A percentile compares a stretch with the other conserved stretches of the same genome.
Conservation (phyloP, 2,888 invertebrate species). For the Synanthedon vespiformis region DNA sequence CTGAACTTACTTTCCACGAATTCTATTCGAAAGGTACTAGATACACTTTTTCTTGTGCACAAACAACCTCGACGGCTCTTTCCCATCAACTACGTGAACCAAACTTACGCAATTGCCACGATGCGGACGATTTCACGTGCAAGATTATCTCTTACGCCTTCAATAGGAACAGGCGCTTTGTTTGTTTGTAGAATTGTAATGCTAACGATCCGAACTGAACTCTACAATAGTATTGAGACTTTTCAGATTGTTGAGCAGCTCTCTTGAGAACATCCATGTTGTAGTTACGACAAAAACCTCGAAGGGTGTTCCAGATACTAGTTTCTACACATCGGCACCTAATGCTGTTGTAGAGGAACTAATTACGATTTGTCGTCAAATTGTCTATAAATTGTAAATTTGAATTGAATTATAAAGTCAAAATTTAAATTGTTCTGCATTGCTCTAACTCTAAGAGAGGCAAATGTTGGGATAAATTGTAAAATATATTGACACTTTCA, state of each 20-base stretch:
- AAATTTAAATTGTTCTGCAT: too few relatives aligned
- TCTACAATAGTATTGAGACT: not conserved
- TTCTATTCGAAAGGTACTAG: slow-evolving; percentile 7
- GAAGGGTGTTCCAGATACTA: too few relatives aligned
- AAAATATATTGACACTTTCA: too few relatives aligned
- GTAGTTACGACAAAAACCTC: too few relatives aligned
- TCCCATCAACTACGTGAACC: slow-evolving; percentile 1
- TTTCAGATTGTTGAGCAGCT: not conserved
- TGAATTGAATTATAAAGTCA: too few relatives aligned
- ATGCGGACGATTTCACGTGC: not conserved
- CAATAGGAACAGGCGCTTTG: not conserved
- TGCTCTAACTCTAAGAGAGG: too few relatives aligned
- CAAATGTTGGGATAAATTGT: too few relatives aligned
- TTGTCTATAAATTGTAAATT: too few relatives aligned
- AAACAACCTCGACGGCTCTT: slow-evolving; percentile 11
- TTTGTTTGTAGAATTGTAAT: not conserved
- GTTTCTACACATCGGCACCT: too few relatives aligned
- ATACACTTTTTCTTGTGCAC: slow-evolving; percentile 17
- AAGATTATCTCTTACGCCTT: not conserved
- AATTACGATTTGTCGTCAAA: too few relatives aligned
- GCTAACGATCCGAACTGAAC: not conserved
- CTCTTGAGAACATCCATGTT: too few relatives aligned
- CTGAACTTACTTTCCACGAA: slow-evolving; percentile 12
- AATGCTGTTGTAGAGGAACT: too few relatives aligned
- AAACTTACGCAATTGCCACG: slow-evolving; percentile 3